Base-by-base conservation (phyloP, 2,888 invertebrate species). In the Phaonia tiefii region DNA sequence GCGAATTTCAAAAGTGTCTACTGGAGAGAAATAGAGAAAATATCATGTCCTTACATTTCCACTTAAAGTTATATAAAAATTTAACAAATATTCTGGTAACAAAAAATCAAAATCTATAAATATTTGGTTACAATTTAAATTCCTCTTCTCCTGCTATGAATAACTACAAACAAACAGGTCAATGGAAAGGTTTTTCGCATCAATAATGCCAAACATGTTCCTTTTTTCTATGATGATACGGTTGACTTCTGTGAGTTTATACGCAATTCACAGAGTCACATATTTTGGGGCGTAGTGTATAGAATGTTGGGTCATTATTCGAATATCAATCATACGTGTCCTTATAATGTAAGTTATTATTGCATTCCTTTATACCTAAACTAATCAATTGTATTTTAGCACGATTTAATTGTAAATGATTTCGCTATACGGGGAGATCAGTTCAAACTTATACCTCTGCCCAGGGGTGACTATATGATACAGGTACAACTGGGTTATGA, bases 291-390 rank as follows among this genome's bases (percentile, higher is more conserved):
- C 20, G 15, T 11, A 46, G n/a, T 26, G 11, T 11, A 42, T 0
- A 49, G 31, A 13, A 17, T 71, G 37, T 5, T n/a, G n/a, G n/a
- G n/a, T n/a, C 15, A 46, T 3, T 58, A 58, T 31, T 71, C 71
- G 3, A 71, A 71, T 37, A 37, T 71, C 10, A 71, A 71, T 71
- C 71, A 71, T 49, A 71, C 71, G 26, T 71, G 71, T 22, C 71
- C 71, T 2, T 71, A 49, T 60, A 11, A 58, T 3, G 71, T 71
- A 31, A 8, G 44, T 31, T 31, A 31, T 5, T 5, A 31, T 8
- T 31, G 3, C 8, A 26, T 44, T 20, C 20, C 8, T 42, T 5
- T 26, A 22, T 31, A 7, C 11, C 10, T 25, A 10, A 8, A 8
- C 8, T 31, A 31, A 31, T 5, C 8, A 8, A 42, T 44, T 54